phyloP scores from a whole-genome alignment of 2,797 vertebrate species.

The Spheniscus humboldti region DNA sequence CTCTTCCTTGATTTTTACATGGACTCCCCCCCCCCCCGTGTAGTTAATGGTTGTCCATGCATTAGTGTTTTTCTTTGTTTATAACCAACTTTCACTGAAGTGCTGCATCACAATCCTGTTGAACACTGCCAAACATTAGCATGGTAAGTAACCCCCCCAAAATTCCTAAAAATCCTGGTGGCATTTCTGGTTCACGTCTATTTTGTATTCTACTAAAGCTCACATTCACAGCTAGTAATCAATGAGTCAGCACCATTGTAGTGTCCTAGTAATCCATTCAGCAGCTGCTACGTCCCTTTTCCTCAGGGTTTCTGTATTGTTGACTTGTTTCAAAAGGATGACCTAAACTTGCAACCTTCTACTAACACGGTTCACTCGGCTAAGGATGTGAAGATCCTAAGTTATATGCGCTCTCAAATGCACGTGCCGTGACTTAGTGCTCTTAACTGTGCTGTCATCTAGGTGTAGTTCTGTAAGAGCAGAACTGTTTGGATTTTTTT shows the following conservation, averaged over 20 bases:
- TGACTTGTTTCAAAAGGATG: neutral
- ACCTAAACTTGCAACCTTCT: neutral
- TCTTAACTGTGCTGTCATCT: neutral
- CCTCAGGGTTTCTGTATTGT: neutral
- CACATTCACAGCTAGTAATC: neutral
- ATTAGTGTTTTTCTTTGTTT: neutral
- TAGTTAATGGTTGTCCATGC: neutral
- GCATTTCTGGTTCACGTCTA: neutral
- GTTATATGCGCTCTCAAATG: neutral
- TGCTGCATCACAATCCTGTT: neutral
- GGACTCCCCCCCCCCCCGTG: neutral
- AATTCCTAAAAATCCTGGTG: neutral
- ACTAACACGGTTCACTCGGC: neutral
- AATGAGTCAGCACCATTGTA: neutral
- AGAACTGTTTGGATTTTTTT: neutral
- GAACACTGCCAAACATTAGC: neutral
- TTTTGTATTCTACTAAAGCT: neutral
- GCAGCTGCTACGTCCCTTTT: neutral
- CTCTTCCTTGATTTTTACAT: neutral
- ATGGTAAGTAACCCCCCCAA: neutral
- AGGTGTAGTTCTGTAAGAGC: neutral
- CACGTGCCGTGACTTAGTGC: neutral
- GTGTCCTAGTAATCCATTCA: neutral
- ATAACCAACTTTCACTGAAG: neutral
- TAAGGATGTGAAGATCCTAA: neutral